Conservation (phyloP, 2,888 invertebrate genomes). For the Agonopterix arenella region DNA sequence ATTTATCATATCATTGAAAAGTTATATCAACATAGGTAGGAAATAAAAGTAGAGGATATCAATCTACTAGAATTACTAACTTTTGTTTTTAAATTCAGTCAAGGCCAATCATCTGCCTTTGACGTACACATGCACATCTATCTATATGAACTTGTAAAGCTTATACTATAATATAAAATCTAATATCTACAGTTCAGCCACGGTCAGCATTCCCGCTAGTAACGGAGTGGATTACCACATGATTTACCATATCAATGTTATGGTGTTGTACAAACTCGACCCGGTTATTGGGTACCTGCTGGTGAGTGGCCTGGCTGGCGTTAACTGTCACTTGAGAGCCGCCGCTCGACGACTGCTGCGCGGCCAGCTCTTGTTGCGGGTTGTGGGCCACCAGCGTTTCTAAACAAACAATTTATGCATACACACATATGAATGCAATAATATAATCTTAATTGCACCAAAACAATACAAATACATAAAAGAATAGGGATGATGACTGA, state of each 20-base stretch:
- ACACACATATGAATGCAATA: too few relatives aligned
- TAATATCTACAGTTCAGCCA: constrained; percentile 43
- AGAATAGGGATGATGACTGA: too few relatives aligned
- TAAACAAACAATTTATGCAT: constrained; percentile 14
- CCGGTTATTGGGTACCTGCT: constrained; percentile 75
- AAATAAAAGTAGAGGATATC: too few relatives aligned
- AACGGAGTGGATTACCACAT: constrained; percentile 56
- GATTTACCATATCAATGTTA: constrained; percentile 76
- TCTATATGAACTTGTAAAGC: not conserved
- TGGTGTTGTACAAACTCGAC: constrained; percentile 76
- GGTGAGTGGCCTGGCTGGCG: constrained; percentile 52
- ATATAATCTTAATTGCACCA: too few relatives aligned
- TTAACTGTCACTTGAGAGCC: constrained; percentile 53
- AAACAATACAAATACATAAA: too few relatives aligned
- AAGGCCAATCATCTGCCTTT: not conserved
- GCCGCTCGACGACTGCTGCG: constrained; percentile 37
- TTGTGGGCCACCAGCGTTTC: constrained; percentile 67
- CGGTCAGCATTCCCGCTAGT: constrained; percentile 58
- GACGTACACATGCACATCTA: not conserved
- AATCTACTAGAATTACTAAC: too few relatives aligned
- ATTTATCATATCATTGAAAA: too few relatives aligned
- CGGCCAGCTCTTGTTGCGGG: constrained; percentile 63
- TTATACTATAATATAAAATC: constrained; percentile 1
- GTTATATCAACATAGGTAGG: too few relatives aligned
- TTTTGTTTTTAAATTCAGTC: too few relatives aligned